Evolutionary conservation across 2,113 vertebrate species (phyloP).

Genomic region (Microcebus tavaratra): DNA sequence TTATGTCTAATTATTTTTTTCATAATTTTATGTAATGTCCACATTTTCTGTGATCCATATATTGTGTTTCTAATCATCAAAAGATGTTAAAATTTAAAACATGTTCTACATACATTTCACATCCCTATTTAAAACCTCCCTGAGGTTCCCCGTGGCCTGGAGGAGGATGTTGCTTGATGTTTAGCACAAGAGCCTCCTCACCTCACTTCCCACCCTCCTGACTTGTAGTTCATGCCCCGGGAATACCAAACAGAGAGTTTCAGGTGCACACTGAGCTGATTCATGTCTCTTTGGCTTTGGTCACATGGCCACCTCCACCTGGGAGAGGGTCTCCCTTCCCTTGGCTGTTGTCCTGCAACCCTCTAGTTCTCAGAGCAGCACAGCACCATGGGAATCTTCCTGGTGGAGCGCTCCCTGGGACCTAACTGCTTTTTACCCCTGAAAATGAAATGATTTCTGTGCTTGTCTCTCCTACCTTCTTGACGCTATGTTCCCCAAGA

Average conservation of each 20-base stretch:
- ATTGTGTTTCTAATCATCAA: not conserved
- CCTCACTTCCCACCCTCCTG: not conserved
- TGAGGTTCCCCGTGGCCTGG: not conserved
- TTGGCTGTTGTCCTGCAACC: accelerated
- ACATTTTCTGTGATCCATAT: not conserved
- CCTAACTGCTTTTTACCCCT: not conserved
- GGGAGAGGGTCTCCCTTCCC: not conserved
- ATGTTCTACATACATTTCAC: not conserved
- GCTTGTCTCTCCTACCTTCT: not conserved
- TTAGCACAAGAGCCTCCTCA: not conserved
- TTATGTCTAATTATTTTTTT: not conserved
- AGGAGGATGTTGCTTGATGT: not conserved
- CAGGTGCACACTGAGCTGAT: not conserved
- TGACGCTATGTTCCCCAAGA: not conserved
- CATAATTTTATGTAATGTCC: not conserved
- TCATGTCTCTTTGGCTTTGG: not conserved
- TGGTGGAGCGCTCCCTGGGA: not conserved
- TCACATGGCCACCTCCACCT: not conserved
- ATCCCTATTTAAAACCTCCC: not conserved
- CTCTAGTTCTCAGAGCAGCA: not conserved
- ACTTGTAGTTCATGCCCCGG: no score
- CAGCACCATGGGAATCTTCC: not conserved
- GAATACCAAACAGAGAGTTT: not conserved
- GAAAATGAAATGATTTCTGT: not conserved
- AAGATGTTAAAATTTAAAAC: not conserved